These are phyloP conservation scores for Pseudomugil gertrudae DNA, from an alignment of 2,797 vertebrate genomes.

Conservation along the genomic window DNA sequence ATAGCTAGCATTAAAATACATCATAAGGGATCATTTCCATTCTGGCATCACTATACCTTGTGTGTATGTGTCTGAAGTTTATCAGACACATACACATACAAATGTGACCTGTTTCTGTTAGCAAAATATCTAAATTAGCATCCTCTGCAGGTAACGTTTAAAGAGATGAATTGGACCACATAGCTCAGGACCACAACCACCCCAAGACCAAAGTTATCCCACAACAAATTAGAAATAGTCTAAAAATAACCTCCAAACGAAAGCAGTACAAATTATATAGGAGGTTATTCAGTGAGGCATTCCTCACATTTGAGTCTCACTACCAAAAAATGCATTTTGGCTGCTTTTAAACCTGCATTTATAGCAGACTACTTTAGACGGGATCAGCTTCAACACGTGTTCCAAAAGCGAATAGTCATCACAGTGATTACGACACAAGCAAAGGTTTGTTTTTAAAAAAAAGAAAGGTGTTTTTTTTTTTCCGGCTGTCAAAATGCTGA, in stretches of 20 bases:
- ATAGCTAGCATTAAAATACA: not conserved
- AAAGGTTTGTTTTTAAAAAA: not conserved
- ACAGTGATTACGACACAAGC: not conserved
- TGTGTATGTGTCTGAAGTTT: not conserved
- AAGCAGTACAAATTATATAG: not conserved
- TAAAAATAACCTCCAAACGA: not conserved
- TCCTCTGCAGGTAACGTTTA: not conserved
- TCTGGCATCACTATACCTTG: not conserved
- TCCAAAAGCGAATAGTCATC: not conserved
- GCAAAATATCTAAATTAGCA: not conserved
- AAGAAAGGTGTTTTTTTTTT: conserved; percentile 9
- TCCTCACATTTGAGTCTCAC: not conserved
- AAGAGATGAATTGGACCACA: not conserved
- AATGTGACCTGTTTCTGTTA: not conserved
- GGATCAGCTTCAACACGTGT: conserved; percentile 2
- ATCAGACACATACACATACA: not conserved
- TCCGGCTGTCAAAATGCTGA: conserved; percentile 18
- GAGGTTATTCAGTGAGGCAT: not conserved
- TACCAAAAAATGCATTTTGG: not conserved
- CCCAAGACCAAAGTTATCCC: no score
- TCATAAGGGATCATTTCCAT: not conserved
- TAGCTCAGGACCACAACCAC: not conserved
- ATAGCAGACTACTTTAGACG: not conserved
- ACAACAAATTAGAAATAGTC: not conserved
- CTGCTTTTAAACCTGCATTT: not conserved